A percentile compares a stretch with the other conserved stretches of the same genome.
phyloP scores from a whole-genome alignment of 2,888 invertebrate genomes.

The Biston betularia region DNA sequence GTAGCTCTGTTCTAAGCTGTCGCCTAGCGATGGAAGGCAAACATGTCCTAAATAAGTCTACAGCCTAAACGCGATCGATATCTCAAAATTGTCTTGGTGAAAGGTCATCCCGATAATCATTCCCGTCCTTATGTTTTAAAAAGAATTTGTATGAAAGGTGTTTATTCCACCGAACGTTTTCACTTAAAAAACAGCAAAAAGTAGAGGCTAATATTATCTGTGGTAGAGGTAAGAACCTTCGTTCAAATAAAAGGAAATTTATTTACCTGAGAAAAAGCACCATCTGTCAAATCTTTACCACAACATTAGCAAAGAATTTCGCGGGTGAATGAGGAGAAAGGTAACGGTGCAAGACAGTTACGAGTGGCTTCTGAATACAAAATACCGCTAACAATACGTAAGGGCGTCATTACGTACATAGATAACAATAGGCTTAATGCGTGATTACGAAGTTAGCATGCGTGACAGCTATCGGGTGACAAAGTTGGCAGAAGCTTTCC shows the following conservation, averaged over 20 bases:
- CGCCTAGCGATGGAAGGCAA: constrained; percentile 72
- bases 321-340: constrained; percentile 31
- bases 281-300: constrained; percentile 44
- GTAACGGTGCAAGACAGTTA: constrained; percentile 31
- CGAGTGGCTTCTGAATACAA: constrained; percentile 44
- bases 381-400: constrained; percentile 37
- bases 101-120: constrained; percentile 33
- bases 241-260: background rate
- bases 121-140: no score
- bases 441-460: constrained; percentile 47
- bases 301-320: constrained; percentile 33
- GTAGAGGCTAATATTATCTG: background rate
- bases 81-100: constrained; percentile 38
- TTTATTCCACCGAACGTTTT: no score
- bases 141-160: no score
- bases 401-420: constrained; percentile 47
- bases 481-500: constrained; percentile 22
- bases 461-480: constrained; percentile 36
- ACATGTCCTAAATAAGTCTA: constrained; percentile 64
- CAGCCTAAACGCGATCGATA: constrained; percentile 63
- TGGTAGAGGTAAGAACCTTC: no score
- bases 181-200: background rate
- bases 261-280: constrained; percentile 52
- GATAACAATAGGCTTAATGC: constrained; percentile 51
- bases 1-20: constrained; percentile 46